Percentiles rank a stretch among this genome's conserved stretches.
phyloP scores from a whole-genome alignment of 2,888 invertebrate species.

The Spicauda simplicius region DNA sequence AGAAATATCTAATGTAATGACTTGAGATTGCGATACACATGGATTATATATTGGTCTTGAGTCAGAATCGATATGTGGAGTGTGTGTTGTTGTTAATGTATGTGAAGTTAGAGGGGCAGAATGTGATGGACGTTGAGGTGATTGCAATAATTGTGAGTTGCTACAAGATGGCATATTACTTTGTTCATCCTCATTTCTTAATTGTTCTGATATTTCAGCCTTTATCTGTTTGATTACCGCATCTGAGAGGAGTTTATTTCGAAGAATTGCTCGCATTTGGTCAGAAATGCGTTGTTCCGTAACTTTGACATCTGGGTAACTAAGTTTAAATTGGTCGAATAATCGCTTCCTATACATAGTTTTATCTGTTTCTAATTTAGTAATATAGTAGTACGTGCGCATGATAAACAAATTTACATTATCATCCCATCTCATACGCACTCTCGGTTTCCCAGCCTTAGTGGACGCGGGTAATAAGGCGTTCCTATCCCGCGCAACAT shows the following conservation, averaged over 20 bases:
- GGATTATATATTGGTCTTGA: neutral
- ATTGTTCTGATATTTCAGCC: neutral
- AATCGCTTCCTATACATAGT: conserved; percentile 29
- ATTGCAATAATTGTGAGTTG: no score
- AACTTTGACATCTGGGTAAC: neutral
- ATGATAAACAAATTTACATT: neutral
- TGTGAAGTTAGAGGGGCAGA: no score
- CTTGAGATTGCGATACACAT: neutral
- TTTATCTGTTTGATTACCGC: neutral
- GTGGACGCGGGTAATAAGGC: neutral
- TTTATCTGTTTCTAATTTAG: conserved; percentile 32
- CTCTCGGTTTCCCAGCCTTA: no score
- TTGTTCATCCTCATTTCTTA: neutral
- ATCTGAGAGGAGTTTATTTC: neutral
- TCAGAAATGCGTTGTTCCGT: neutral
- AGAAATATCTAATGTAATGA: neutral
- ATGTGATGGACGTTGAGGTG: no score
- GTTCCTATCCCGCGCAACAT: neutral
- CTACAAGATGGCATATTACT: no score
- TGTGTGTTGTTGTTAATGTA: no score
- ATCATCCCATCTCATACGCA: neutral
- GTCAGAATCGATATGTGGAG: no score
- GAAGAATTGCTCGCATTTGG: neutral
- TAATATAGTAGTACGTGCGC: neutral
- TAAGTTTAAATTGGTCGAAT: neutral